phyloP scores from a whole-genome alignment of 2,888 invertebrate species.

The Sipunculus nudus region DNA sequence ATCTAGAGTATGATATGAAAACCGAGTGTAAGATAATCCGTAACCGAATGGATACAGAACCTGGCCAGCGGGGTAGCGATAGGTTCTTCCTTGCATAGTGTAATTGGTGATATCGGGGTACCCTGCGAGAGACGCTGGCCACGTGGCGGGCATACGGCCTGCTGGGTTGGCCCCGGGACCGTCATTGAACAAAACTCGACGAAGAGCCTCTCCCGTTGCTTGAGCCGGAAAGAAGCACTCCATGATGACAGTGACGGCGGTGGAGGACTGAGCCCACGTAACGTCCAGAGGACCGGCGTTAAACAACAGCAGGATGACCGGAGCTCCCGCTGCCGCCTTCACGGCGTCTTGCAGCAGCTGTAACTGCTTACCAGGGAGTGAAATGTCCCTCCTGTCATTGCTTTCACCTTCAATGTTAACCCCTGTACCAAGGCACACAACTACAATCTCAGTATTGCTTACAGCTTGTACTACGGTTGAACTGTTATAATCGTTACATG shows the following conservation, averaged over 20 bases:
- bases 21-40: conserved; percentile 47
- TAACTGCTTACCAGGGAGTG: conserved; percentile 33
- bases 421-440: conserved; percentile 14
- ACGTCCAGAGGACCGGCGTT: conserved; percentile 60
- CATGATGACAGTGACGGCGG: conserved; percentile 45
- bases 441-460: conserved; percentile 1
- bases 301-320: conserved; percentile 51
- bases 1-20: conserved; percentile 32
- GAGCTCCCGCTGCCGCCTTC: conserved; percentile 5
- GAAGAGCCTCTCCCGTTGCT: conserved; percentile 53
- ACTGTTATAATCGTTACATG: not conserved
- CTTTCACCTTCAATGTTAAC: conserved; percentile 14
- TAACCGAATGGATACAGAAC: conserved; percentile 49
- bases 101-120: conserved; percentile 24
- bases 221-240: conserved; percentile 61
- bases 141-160: conserved; percentile 56
- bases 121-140: too few species aligned
- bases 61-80: conserved; percentile 48
- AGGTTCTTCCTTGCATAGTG: conserved; percentile 52
- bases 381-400: conserved; percentile 25
- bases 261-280: conserved; percentile 45
- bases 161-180: conserved; percentile 47
- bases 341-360: conserved; percentile 34
- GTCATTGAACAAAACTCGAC: conserved; percentile 41
- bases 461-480: not conserved